Base-by-base conservation (phyloP, 2,113 vertebrate genomes). In the Lynx canadensis region DNA sequence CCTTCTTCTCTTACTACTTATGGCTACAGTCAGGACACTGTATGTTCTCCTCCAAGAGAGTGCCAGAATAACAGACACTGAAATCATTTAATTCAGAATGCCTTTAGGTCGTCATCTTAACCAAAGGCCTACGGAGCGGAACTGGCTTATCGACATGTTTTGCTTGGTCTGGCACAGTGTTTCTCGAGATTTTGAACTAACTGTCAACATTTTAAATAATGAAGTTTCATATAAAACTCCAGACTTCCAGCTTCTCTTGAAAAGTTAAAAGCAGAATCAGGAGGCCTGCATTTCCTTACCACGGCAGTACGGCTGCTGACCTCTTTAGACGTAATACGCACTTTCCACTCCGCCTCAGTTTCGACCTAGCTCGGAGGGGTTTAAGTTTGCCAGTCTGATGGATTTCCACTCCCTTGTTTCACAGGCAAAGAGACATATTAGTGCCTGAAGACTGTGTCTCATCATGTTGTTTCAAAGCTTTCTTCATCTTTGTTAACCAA, bases 121-220 rank as follows among this genome's bases (percentile, higher is more conserved):
- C 71, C 79, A 90, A 93, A 94, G 41, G n/a, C 31, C 82, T 66
- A 86, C 27, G 16, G 29, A 79, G 31, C n/a, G 33, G 23, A 89
- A 52, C 5, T 79, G 76, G 50, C 69, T 65, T 69, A 78, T 8
- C 81, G n/a, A 71, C 57, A 88, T 27, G 78, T 84, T 94, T 87
- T 94, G 31, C 19, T 73, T 85, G 65, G 55, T 94, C 52, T 85
- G 84, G 7, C 48, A 79, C 18, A 80, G 15, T 87, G 38, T 52
- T 88, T 82, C 92, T 89, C 76, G 83, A 76, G 74, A 89, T 88
- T 88, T 10, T 79, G 33, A 80, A 86, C 50, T 78, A 84, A 91
- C 5, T 33, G 25, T 41, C 66, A 79, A 57, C 7, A 84, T 73
- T 96, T 88, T 80, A 94, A 97, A 73, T 89, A 96, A 73, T 92